Percentiles rank a stretch among this genome's conserved stretches.
phyloP scores from a whole-genome alignment of 2,888 invertebrate species.

The Ophion ellenae region DNA sequence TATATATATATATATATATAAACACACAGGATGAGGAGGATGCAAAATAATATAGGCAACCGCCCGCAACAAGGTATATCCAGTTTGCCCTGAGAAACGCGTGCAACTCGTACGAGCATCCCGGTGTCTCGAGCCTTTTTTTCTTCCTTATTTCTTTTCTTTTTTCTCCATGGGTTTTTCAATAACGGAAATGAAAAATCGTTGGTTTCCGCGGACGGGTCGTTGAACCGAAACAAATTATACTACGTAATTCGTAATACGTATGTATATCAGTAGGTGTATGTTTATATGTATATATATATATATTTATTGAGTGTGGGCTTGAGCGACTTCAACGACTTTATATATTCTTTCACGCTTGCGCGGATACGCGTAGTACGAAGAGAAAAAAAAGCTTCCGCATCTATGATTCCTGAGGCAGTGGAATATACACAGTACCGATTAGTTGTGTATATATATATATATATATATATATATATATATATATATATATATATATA shows the following conservation, averaged over 20 bases:
- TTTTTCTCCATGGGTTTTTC: constrained; percentile 53
- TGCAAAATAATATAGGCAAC: constrained; percentile 29
- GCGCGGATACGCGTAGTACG: constrained; percentile 48
- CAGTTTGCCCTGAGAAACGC: constrained; percentile 47
- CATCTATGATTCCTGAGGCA: constrained; percentile 46
- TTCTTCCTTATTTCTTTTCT: constrained; percentile 12
- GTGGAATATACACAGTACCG: not conserved
- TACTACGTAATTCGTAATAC: constrained; percentile 41
- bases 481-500: too few species aligned
- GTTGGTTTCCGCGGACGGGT: constrained; percentile 60
- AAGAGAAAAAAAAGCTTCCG: constrained; percentile 23
- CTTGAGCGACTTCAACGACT: constrained; percentile 48
- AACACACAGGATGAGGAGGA: constrained; percentile 26
- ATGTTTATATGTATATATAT: constrained; percentile 19
- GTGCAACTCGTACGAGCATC: not conserved
- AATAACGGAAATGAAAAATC: constrained; percentile 67
- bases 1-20: not conserved
- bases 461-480: not conserved
- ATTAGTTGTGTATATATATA: not conserved
- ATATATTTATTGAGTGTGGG: constrained; percentile 19
- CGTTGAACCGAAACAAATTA: constrained; percentile 66
- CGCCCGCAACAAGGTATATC: constrained; percentile 34
- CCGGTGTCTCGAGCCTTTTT: not conserved
- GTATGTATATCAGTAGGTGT: not conserved
- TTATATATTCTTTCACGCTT: constrained; percentile 60